Conservation (phyloP, 1,140 invertebrate genomes). For the Chrysopa pallens region DNA sequence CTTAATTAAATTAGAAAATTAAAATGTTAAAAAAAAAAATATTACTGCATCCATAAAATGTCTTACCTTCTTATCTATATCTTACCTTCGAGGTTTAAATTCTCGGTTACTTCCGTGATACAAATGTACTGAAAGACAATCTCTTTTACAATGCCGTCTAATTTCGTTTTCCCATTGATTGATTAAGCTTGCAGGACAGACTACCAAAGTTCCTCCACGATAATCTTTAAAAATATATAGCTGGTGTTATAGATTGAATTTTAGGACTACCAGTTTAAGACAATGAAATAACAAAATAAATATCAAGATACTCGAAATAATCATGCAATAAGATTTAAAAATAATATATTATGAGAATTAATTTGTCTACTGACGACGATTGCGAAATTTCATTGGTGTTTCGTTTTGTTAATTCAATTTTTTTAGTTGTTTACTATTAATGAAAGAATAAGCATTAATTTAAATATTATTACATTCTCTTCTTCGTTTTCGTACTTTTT, state of each 20-base stretch:
- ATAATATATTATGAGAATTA: slow-evolving; percentile 1
- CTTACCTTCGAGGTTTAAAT: slow-evolving; percentile 33
- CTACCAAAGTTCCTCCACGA: slow-evolving; percentile 59
- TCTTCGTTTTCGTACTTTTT: slow-evolving; percentile 9
- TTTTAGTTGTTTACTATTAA: no score
- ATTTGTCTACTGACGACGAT: no score
- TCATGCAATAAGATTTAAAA: slow-evolving; percentile 1
- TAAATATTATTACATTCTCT: not conserved
- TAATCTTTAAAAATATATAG: not conserved
- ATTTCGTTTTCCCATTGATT: slow-evolving; percentile 81
- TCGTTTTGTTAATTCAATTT: no score
- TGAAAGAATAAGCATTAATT: not conserved
- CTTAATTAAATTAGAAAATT: no score
- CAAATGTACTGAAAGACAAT: slow-evolving; percentile 41
- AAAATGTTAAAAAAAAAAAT: no score
- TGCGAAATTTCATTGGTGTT: no score
- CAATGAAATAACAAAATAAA: not conserved
- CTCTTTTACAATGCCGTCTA: slow-evolving; percentile 34
- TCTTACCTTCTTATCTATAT: not conserved
- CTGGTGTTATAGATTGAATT: no score
- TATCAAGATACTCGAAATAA: not conserved
- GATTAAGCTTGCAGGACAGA: slow-evolving; percentile 72
- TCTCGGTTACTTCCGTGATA: slow-evolving; percentile 71
- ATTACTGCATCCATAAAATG: no score
- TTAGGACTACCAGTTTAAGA: no score